Percentiles rank a stretch among this genome's conserved stretches.
Conservation (phyloP, 2,888 invertebrate species). For the Dichetophora obliterata region DNA sequence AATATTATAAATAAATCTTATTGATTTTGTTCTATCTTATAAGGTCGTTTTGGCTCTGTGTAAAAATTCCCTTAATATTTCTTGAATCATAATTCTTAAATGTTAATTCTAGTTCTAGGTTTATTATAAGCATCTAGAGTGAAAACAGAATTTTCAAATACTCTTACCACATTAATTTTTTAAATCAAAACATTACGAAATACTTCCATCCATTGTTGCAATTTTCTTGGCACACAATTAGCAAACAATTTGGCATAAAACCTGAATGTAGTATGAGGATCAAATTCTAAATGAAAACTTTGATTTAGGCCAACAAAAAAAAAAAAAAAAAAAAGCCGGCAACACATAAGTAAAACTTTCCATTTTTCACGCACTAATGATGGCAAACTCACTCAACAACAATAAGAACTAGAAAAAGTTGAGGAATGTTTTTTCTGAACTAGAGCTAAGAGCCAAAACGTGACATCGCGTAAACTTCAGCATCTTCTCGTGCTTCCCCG, state of each 20-base stretch:
- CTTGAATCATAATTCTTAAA: too few species aligned
- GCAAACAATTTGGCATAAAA: conserved; percentile 16
- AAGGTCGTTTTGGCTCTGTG: too few species aligned
- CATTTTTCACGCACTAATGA: conserved; percentile 33
- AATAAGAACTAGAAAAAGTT: neutral
- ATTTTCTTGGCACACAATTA: conserved; percentile 2
- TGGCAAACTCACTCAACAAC: neutral
- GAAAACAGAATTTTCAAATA: too few species aligned
- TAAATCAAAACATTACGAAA: neutral
- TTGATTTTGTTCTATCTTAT: too few species aligned
- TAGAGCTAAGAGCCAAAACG: conserved; percentile 27
- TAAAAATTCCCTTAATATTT: too few species aligned
- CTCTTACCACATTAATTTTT: neutral
- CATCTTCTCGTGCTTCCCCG: neutral
- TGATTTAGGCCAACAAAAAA: neutral
- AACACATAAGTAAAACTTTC: conserved; percentile 11
- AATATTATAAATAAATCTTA: too few species aligned
- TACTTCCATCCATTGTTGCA: neutral
- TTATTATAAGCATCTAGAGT: too few species aligned
- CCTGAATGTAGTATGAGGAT: neutral
- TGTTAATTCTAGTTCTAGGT: too few species aligned
- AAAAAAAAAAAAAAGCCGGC: neutral
- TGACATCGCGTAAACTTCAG: conserved; percentile 8
- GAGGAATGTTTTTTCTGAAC: neutral
- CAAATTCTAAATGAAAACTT: conserved; percentile 24